These are phyloP conservation scores for Mnemiopsis leidyi DNA, from an alignment of 37 sponge, comb jelly and placozoan species.

Conservation along the genomic window DNA sequence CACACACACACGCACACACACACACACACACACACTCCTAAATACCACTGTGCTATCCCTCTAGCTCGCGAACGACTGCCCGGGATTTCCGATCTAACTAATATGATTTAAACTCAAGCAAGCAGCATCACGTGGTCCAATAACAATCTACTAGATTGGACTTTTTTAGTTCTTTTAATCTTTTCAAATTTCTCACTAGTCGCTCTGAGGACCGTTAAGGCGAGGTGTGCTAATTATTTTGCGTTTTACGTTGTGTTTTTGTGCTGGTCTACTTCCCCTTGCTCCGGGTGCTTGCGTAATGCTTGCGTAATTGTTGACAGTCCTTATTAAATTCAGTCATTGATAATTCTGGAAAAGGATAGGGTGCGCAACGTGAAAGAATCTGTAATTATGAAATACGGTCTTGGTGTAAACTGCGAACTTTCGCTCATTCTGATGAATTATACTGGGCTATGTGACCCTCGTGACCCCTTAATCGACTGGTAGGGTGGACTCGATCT, in stretches of 20 bases:
- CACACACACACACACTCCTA: conserved; percentile 61
- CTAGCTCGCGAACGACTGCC: neutral
- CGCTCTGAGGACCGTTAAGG: neutral
- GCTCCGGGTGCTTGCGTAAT: neutral
- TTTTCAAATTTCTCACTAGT: conserved; percentile 14
- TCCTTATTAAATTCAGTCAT: neutral
- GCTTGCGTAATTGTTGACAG: too few relatives aligned
- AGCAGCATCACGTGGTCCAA: neutral
- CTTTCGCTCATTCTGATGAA: neutral
- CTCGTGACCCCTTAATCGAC: neutral
- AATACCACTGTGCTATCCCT: neutral
- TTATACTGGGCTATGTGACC: neutral
- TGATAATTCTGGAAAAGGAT: neutral
- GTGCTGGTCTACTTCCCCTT: too few relatives aligned
- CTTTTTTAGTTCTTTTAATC: conserved; percentile 18
- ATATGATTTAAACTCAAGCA: neutral
- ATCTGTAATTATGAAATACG: neutral
- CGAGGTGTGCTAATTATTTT: neutral
- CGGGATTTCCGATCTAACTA: neutral
- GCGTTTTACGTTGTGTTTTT: neutral
- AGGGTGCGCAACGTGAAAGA: neutral
- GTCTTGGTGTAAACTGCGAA: neutral
- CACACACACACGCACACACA: neutral
- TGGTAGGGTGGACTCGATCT: neutral
- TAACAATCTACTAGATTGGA: neutral